Conservation (phyloP, 1,140 invertebrate species). For the Brachionus asplanchnoidis region DNA sequence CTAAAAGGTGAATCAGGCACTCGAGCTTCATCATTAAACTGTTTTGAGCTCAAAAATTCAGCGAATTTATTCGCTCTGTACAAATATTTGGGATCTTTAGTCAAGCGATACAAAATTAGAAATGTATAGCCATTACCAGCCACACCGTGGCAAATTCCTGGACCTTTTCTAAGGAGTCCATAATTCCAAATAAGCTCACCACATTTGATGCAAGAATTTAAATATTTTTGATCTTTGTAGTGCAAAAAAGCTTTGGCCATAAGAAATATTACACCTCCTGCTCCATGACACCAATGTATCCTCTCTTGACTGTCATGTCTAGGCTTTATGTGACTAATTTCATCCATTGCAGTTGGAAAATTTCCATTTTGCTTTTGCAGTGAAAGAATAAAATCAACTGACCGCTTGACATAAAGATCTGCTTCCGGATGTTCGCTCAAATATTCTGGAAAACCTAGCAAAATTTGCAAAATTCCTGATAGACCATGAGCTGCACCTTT, state of each 20-base stretch:
- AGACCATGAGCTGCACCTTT: conserved; percentile 77
- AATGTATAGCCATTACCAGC: conserved; percentile 80
- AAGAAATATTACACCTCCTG: conserved; percentile 71
- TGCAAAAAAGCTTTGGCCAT: conserved; percentile 73
- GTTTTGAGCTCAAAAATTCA: conserved; percentile 66
- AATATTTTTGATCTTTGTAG: conserved; percentile 70
- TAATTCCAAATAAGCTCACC: conserved; percentile 70
- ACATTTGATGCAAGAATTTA: conserved; percentile 65
- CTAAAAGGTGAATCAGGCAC: conserved; percentile 75
- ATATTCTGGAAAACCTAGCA: conserved; percentile 65
- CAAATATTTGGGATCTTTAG: conserved; percentile 67
- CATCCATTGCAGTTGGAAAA: conserved; percentile 71
- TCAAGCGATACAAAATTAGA: conserved; percentile 71
- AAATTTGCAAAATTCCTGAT: conserved; percentile 69
- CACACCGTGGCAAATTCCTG: conserved; percentile 74
- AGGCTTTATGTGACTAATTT: conserved; percentile 58
- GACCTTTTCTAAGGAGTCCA: conserved; percentile 73
- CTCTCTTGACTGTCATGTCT: conserved; percentile 59
- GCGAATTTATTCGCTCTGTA: conserved; percentile 71
- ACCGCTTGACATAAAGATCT: conserved; percentile 60
- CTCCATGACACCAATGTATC: conserved; percentile 83
- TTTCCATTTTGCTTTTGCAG: conserved; percentile 68
- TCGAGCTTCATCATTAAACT: conserved; percentile 66
- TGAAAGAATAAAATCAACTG: conserved; percentile 63
- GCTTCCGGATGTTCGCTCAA: conserved; percentile 60